These are phyloP conservation scores for Tanypteryx hageni DNA, from an alignment of 2,888 invertebrate genomes.

Conservation along the genomic window DNA sequence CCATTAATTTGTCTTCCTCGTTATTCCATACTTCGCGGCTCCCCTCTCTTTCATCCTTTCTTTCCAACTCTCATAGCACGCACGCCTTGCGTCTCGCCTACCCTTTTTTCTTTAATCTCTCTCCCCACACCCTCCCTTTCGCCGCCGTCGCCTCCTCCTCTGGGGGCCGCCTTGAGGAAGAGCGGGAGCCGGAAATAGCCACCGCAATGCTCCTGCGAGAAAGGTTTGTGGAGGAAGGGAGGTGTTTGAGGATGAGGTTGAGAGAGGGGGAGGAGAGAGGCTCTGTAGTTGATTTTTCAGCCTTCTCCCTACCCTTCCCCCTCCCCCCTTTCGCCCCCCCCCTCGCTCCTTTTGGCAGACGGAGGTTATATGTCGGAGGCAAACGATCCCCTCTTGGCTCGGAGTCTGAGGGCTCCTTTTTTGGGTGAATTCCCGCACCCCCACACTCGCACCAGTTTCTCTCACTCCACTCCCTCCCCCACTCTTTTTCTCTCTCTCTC, in stretches of 20 bases:
- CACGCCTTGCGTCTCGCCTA: not conserved
- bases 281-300: constrained; percentile 42
- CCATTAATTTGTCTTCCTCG: too few relatives aligned
- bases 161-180: constrained; percentile 47
- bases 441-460: not conserved
- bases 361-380: constrained; percentile 54
- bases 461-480: not conserved
- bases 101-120: not conserved
- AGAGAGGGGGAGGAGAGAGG: not conserved
- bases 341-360: not conserved
- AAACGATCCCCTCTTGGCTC: constrained; percentile 49
- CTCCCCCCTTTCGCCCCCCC: not conserved
- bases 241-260: not conserved
- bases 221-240: not conserved
- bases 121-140: not conserved
- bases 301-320: not conserved
- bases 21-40: too few relatives aligned
- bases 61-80: not conserved
- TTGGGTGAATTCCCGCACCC: constrained; percentile 60
- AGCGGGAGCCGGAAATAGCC: constrained; percentile 52
- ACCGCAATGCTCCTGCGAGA: constrained; percentile 19
- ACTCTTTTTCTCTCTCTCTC: not conserved
- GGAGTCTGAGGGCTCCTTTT: constrained; percentile 33
- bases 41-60: not conserved
- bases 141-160: not conserved